Evolutionary conservation across 2,888 invertebrate species (phyloP).

Genomic region (Acrobasis suavella): DNA sequence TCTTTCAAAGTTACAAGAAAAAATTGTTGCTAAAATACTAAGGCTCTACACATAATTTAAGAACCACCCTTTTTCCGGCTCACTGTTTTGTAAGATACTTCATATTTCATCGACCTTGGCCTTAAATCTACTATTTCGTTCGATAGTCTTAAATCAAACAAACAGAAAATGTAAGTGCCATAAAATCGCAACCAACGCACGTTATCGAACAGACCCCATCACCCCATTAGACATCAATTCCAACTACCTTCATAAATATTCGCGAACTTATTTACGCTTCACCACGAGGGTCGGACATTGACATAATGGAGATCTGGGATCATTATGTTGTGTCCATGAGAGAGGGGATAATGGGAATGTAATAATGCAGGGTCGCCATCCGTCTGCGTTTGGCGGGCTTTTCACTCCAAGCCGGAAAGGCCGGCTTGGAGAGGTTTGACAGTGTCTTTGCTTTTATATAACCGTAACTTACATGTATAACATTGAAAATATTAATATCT

Average conservation of each 20-base stretch:
- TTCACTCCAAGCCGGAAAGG: conserved; percentile 10
- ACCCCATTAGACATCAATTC: conserved; percentile 7
- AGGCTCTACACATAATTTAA: too few species aligned
- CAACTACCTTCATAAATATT: conserved; percentile 18
- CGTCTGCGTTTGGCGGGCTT: conserved; percentile 10
- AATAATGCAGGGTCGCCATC: conserved; percentile 19
- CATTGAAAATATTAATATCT: too few species aligned
- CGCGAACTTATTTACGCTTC: conserved; percentile 14
- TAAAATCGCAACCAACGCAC: conserved; percentile 4
- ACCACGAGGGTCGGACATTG: conserved; percentile 11
- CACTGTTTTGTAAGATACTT: too few species aligned
- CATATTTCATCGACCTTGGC: too few species aligned
- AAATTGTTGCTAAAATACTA: too few species aligned
- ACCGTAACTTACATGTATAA: background rate
- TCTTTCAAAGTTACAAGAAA: too few species aligned
- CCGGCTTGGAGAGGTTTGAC: background rate
- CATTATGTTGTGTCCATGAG: conserved; percentile 15
- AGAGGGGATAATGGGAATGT: conserved; percentile 20
- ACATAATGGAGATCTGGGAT: conserved; percentile 13
- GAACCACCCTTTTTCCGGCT: too few species aligned
- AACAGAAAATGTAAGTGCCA: background rate
- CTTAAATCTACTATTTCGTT: too few species aligned
- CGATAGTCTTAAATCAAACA: background rate
- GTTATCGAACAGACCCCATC: background rate
- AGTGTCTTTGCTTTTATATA: too few species aligned